A percentile compares a stretch with the other conserved stretches of the same genome.
Evolutionary conservation across 2,113 vertebrate genomes (phyloP).

Genomic region (Gymnogyps californianus): DNA sequence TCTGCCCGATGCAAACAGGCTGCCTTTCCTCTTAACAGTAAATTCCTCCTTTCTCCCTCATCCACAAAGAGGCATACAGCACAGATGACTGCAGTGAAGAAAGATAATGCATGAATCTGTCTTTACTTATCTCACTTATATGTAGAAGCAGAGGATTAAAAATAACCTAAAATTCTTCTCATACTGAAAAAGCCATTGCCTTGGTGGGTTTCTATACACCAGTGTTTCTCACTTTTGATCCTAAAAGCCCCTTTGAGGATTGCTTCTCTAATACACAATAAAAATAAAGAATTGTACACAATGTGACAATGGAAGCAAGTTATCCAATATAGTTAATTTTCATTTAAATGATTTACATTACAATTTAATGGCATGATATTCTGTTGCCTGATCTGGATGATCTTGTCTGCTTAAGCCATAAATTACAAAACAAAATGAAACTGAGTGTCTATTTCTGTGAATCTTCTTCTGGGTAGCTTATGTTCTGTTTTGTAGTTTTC

Average conservation of each 20-base stretch:
- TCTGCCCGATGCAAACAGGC: background rate
- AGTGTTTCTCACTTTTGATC: background rate
- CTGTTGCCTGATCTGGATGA: background rate
- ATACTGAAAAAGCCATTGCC: background rate
- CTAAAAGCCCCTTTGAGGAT: background rate
- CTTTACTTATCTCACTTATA: background rate
- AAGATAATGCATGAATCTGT: background rate
- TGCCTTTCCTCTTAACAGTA: background rate
- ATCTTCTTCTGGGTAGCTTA: constrained; percentile 38
- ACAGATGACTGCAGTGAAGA: constrained; percentile 17
- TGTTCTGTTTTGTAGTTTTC: constrained; percentile 45
- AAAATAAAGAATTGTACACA: background rate
- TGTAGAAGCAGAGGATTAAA: constrained; percentile 11
- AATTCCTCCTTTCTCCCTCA: background rate
- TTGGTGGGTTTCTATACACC: background rate
- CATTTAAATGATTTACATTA: background rate
- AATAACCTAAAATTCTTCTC: constrained; percentile 18
- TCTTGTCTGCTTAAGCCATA: background rate
- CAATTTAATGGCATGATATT: background rate
- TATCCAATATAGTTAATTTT: background rate
- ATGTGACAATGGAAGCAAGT: background rate
- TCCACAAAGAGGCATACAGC: background rate
- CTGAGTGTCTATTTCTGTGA: constrained; percentile 25
- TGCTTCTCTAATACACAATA: background rate
- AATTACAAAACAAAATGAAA: background rate